Base-by-base conservation (phyloP, 1,140 invertebrate genomes). In the Oryctes rhinoceros region DNA sequence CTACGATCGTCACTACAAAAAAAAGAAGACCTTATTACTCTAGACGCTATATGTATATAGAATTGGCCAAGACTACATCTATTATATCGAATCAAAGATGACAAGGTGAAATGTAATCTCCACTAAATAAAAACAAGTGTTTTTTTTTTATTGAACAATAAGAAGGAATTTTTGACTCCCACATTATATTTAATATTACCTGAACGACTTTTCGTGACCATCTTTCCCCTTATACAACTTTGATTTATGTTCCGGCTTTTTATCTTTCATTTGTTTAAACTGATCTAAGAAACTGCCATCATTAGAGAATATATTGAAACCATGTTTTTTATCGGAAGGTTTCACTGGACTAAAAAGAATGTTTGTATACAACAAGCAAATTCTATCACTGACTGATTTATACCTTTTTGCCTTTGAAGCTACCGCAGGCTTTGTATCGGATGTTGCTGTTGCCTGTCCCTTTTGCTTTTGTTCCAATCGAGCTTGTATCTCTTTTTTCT, bases 231-330 rank as follows among this genome's bases (percentile, higher is more conserved):
- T 82, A 76, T 85, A 85, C 35, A 83, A 82, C 81, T 86, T 86
- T 15, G 79, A 82, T 80, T 86, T 87, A 15, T 84, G 83, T 71
- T 85, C 85, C n/a, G 82, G 30, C 79, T 86, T 87, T 75, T 87
- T 87, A 44, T 89, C 91, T 1, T 91, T 89, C 80, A 94, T 89
- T 85, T 92, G 93, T 83, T 92, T 94, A 85, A 94, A 96, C 79
- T 94, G 93, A 85, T 93, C 93, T 82, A 96, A 88, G 85, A 96
- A 96, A 83, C 92, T 94, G 6, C 94, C 94, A 89, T 96, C 94
- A 89, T 95, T 95, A 24, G 91, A 92, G 87, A 95, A 96, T 76
- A 92, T 88, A 87, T 94, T 94, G 59, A 91, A 85, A 71, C 65
- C 78, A 65, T 83, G 80, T 78, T 84, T 83, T 49, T 82, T 83